These are phyloP conservation scores for Crypturellus undulatus DNA, from an alignment of 2,113 vertebrate species.

Conservation along the genomic window DNA sequence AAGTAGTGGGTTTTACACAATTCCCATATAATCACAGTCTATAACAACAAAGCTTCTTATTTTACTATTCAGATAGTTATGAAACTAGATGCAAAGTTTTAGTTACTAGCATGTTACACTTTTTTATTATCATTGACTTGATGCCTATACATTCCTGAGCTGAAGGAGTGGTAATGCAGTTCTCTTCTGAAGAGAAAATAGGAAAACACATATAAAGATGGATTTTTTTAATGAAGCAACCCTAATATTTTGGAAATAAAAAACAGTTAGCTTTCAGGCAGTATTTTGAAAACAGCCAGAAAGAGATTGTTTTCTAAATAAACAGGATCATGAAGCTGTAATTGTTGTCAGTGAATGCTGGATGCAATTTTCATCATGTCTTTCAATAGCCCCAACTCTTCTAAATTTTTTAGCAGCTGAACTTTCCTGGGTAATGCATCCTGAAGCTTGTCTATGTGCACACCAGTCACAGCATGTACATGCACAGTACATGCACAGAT, in stretches of 20 bases:
- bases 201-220: not conserved
- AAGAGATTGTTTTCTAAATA: not conserved
- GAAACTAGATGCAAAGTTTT: not conserved
- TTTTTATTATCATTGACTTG: not conserved
- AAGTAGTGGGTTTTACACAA: not conserved
- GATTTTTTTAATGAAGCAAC: not conserved
- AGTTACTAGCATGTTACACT: not conserved
- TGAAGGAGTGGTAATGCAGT: not conserved
- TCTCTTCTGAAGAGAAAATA: not conserved
- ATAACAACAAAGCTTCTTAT: not conserved
- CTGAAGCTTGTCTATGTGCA: not conserved
- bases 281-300: not conserved
- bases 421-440: not conserved
- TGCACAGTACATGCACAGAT: not conserved
- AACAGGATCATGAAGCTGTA: not conserved
- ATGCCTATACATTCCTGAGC: not conserved
- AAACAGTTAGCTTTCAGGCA: not conserved
- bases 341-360: not conserved
- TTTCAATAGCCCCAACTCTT: not conserved
- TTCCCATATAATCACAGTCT: rapidly evolving
- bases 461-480: not conserved
- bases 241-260: not conserved
- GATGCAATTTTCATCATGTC: not conserved
- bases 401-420: not conserved
- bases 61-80: not conserved